A percentile compares a stretch with the other conserved stretches of the same genome.
These are phyloP conservation scores for Gobiocypris rarus DNA, from an alignment of 2,113 vertebrate genomes.

Conservation along the genomic window DNA sequence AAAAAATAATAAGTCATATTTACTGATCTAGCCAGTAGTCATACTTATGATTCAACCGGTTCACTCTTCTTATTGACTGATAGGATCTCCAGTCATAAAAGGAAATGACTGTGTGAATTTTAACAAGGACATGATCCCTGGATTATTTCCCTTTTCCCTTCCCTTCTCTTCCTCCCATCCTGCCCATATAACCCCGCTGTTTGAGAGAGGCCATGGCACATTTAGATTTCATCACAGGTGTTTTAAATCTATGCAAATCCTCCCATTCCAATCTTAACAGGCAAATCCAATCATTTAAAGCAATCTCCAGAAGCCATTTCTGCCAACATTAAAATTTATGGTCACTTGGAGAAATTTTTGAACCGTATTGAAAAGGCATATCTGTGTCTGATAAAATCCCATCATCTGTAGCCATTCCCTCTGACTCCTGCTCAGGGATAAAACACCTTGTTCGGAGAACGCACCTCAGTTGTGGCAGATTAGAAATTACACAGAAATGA, in stretches of 20 bases:
- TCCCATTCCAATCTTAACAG: slow-evolving; percentile 69
- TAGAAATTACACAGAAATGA: slow-evolving; percentile 66
- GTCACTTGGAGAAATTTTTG: slow-evolving; percentile 63
- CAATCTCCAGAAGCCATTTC: slow-evolving; percentile 68
- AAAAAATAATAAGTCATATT: slow-evolving; percentile 95
- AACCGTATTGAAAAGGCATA: slow-evolving; percentile 66
- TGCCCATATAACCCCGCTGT: slow-evolving; percentile 55
- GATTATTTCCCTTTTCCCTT: slow-evolving; percentile 47
- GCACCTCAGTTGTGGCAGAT: slow-evolving; percentile 50
- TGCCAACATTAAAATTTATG: slow-evolving; percentile 72
- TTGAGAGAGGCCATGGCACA: slow-evolving; percentile 67
- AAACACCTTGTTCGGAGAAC: slow-evolving; percentile 62
- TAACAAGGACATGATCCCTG: slow-evolving; percentile 67
- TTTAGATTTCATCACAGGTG: slow-evolving; percentile 77
- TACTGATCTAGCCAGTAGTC: slow-evolving; percentile 89
- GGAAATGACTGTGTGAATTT: slow-evolving; percentile 84
- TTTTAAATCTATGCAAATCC: slow-evolving; percentile 75
- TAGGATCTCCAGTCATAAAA: slow-evolving; percentile 83
- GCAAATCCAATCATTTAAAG: slow-evolving; percentile 68
- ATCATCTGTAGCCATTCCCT: slow-evolving; percentile 46
- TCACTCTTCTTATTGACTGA: slow-evolving; percentile 85
- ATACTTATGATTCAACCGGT: slow-evolving; percentile 78
- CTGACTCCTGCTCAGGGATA: slow-evolving; percentile 59
- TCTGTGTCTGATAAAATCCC: slow-evolving; percentile 61
- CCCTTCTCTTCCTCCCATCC: slow-evolving; percentile 9